Evolutionary conservation across 1,140 invertebrate genomes (phyloP), one percentile per base, ranked within the genome.

Genomic region (Coenobita brevimanus): DNA sequence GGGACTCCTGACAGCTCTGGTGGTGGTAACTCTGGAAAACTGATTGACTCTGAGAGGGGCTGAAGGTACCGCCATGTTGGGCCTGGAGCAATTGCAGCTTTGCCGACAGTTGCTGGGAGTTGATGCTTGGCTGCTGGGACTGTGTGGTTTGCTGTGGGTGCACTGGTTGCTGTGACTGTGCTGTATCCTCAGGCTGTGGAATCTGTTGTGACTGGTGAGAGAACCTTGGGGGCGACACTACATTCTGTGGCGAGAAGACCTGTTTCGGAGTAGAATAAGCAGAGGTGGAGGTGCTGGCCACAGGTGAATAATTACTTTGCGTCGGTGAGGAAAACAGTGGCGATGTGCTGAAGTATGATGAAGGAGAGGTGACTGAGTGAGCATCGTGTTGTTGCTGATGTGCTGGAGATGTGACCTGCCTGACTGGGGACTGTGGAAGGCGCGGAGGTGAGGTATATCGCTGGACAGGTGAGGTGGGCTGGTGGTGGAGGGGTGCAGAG

Each of bases 21-120:
- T 85, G 75, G 21, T 71, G 64, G 69, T 43, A 43, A 15, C 64
- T 69, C 24, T 88, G 79, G 38, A 82, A 57, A 17, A 57, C 17
- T 64, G 54, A n/a, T 30, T 82, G 79, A 46, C 79, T 76, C 69
- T 75, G 1, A 6, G 86, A 75, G 24, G 82, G 50, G 69, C 50
- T 76, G 30, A 75, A 67, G 2, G 33, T 54, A 3, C 38, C 46
- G 6, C 46, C 33, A 46, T 88, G 79, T 36, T 87, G 75, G 67
- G 80, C 69, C 27, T 88, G 78, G 0, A 88, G 43, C 27, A 50
- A 50, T 3, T 88, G 78, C 10, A 88, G 86, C 38, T 82, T 88
- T 2, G n/a, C 41, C 13, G 86, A 82, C 24, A 88, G 86, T 27
- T 88, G 67, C 50, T 73, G 79, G 24, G 86, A 67, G 43, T 82